phyloP scores from a whole-genome alignment of 2,797 vertebrate species.

The Galago senegalensis region DNA sequence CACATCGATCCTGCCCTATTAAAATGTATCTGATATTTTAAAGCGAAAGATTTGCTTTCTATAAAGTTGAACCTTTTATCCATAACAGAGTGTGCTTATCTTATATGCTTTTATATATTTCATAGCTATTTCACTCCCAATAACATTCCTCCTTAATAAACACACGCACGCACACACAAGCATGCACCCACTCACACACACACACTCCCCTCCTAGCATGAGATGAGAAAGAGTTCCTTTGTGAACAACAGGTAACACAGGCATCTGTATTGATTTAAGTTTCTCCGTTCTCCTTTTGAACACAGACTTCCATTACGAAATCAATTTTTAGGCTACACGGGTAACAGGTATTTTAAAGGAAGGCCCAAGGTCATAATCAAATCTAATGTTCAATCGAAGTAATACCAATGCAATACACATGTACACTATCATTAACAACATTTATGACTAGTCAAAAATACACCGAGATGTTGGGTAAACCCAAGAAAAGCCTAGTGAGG shows the following conservation, averaged over 20 bases:
- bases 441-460: slow-evolving; percentile 35
- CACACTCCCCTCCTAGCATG: not conserved
- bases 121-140: slow-evolving; percentile 12
- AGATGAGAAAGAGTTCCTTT: not conserved
- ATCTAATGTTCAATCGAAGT: slow-evolving; percentile 52
- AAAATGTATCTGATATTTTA: slow-evolving; percentile 58
- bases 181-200: not conserved
- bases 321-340: slow-evolving; percentile 48
- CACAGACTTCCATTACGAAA: slow-evolving; percentile 57
- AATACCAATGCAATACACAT: slow-evolving; percentile 12
- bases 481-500: not conserved
- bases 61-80: slow-evolving; percentile 44
- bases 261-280: slow-evolving; percentile 1
- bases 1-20: slow-evolving; percentile 5
- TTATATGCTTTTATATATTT: slow-evolving; percentile 40
- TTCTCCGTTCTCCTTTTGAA: slow-evolving; percentile 52
- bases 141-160: not conserved
- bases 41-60: slow-evolving; percentile 37
- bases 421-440: not conserved
- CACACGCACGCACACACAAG: not conserved
- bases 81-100: slow-evolving; percentile 6
- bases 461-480: slow-evolving; percentile 42
- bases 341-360: slow-evolving; percentile 55
- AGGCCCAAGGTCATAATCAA: slow-evolving; percentile 66
- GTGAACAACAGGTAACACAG: slow-evolving; percentile 39